Percentiles rank a stretch among this genome's conserved stretches.
phyloP scores from a whole-genome alignment of 2,113 vertebrate species.

The Asarcornis scutulata region DNA sequence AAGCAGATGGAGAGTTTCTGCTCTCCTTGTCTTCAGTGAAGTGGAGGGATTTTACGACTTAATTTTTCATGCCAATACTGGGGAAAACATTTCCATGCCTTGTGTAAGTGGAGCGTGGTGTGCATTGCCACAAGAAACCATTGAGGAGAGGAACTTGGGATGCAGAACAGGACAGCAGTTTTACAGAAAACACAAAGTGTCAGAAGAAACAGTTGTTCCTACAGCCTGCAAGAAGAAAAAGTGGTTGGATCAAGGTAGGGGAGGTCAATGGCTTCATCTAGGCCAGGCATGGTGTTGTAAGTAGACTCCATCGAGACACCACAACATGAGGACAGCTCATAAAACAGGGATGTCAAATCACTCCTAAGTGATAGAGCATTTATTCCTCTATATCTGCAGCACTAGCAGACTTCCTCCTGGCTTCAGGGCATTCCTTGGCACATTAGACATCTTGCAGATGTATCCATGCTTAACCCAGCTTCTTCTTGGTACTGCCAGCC shows the following conservation, averaged over 20 bases:
- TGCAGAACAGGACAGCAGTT: not conserved
- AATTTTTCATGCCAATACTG: conserved; percentile 31
- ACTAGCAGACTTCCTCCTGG: not conserved
- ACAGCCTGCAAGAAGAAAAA: not conserved
- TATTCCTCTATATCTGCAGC: not conserved
- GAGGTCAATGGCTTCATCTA: not conserved
- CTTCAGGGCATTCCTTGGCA: not conserved
- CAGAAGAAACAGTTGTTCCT: not conserved
- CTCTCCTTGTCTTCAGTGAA: not conserved
- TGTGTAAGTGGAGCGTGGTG: not conserved
- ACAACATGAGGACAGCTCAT: not conserved
- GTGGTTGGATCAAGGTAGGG: not conserved
- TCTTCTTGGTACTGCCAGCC: not conserved
- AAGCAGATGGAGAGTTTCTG: conserved; percentile 14
- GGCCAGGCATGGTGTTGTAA: not conserved
- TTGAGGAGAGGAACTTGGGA: not conserved
- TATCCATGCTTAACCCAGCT: not conserved
- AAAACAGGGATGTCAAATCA: not conserved
- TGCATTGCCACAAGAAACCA: not conserved
- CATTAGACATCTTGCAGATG: not conserved
- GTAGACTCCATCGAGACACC: not conserved
- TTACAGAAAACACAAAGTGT: not conserved
- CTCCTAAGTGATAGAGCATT: not conserved
- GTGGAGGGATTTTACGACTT: not conserved
- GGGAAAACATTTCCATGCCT: not conserved